A percentile compares a stretch with the other conserved stretches of the same genome.
phyloP scores from a whole-genome alignment of 2,113 vertebrate species.

The Ceuthmochares aereus region DNA sequence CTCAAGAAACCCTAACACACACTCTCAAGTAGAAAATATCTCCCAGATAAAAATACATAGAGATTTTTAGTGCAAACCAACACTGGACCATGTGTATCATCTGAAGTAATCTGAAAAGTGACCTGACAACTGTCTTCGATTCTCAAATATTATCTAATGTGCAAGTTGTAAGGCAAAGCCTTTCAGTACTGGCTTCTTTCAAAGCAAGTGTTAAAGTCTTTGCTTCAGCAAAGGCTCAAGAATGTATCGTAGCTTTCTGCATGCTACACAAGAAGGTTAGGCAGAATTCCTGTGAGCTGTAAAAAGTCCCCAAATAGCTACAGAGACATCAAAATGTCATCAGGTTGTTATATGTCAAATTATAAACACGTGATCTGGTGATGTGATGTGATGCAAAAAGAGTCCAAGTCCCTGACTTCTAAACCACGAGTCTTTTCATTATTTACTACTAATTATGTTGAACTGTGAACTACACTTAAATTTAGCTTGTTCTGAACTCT shows the following conservation, averaged over 20 bases:
- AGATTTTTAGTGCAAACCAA: background rate
- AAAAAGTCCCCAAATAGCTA: constrained; percentile 39
- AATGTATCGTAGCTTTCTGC: background rate
- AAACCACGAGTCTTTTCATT: background rate
- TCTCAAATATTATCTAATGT: background rate
- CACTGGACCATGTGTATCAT: background rate
- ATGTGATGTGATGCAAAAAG: background rate
- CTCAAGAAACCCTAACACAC: background rate
- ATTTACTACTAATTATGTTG: background rate
- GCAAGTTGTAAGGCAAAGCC: background rate
- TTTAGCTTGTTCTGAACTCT: background rate
- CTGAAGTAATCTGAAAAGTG: background rate
- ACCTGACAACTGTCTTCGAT: background rate
- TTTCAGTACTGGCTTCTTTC: background rate
- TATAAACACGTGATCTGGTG: background rate
- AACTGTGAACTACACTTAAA: background rate
- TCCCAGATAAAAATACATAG: background rate
- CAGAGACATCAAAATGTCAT: constrained; percentile 49
- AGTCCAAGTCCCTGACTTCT: background rate
- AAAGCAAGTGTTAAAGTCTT: background rate
- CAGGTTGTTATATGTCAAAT: constrained; percentile 25
- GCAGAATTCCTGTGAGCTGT: background rate
- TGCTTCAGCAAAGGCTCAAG: background rate
- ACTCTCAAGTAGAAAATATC: background rate
- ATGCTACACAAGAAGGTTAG: background rate